These are phyloP conservation scores for Gonatopus flavifemur DNA, from an alignment of 1,140 invertebrate genomes.

Conservation along the genomic window DNA sequence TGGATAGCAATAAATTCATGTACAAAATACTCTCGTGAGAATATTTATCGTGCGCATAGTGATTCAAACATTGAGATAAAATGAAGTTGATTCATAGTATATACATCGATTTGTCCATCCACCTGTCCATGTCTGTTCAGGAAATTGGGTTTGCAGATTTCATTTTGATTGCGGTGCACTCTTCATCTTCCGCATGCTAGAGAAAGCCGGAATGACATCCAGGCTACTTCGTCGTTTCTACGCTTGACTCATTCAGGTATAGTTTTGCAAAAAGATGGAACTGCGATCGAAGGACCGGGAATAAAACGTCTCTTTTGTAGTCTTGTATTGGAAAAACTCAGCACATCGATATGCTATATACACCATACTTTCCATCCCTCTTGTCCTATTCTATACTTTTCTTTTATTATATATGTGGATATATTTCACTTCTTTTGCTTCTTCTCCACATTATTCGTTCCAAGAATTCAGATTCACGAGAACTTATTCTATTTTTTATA, in stretches of 20 bases:
- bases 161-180: constrained; percentile 33
- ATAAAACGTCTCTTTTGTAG: constrained; percentile 26
- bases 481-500: too few relatives aligned
- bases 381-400: neutral
- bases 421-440: neutral
- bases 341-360: constrained; percentile 20
- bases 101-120: neutral
- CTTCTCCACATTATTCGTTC: too few relatives aligned
- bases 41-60: constrained; percentile 11
- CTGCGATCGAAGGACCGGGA: constrained; percentile 32
- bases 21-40: constrained; percentile 13
- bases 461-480: too few relatives aligned
- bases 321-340: constrained; percentile 20
- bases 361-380: neutral
- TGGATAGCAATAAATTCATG: constrained; percentile 5
- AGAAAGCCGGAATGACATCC: neutral
- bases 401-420: neutral
- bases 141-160: constrained; percentile 44
- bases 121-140: constrained; percentile 28
- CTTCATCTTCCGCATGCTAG: constrained; percentile 32
- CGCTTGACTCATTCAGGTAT: too few relatives aligned
- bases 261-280: constrained; percentile 21
- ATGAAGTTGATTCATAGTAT: constrained; percentile 8
- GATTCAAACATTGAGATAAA: constrained; percentile 13
- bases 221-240: constrained; percentile 6